These are phyloP conservation scores for Cecropterus lyciades DNA, from an alignment of 1,140 invertebrate genomes.

Conservation along the genomic window DNA sequence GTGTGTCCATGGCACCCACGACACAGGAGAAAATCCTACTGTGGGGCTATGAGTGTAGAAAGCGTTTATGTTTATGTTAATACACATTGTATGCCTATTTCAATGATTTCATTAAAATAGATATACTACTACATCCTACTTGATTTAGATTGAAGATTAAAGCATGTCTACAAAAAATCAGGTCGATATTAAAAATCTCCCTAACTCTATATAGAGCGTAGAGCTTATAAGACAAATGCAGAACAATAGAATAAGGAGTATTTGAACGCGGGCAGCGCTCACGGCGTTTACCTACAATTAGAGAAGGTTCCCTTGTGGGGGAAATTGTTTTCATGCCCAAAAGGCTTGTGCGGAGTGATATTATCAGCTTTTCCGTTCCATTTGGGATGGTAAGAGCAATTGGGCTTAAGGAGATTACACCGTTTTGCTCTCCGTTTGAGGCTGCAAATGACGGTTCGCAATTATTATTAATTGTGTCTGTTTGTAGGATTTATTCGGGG, in stretches of 20 bases:
- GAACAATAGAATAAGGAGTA: conserved; percentile 10
- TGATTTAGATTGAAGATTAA: no score
- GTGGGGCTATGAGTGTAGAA: no score
- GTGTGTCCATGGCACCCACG: no score
- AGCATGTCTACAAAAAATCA: no score
- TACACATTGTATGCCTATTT: no score
- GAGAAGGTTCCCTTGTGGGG: conserved; percentile 52
- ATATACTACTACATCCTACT: no score
- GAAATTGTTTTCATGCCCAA: conserved; percentile 61
- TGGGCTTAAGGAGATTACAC: conserved; percentile 53
- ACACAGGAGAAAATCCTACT: no score
- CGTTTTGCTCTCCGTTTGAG: conserved; percentile 38
- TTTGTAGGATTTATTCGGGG: conserved; percentile 11
- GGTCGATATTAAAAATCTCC: no score
- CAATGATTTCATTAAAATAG: no score
- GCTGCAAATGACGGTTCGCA: conserved; percentile 30
- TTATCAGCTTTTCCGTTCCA: conserved; percentile 60
- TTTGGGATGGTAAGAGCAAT: conserved; percentile 52
- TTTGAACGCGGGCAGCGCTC: conserved; percentile 43
- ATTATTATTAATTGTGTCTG: conserved; percentile 29
- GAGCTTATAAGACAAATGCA: not conserved
- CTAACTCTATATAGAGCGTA: not conserved
- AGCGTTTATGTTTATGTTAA: no score
- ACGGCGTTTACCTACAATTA: conserved; percentile 65
- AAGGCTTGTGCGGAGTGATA: conserved; percentile 56